A percentile compares a stretch with the other conserved stretches of the same genome.
Evolutionary conservation across 1,140 invertebrate genomes (phyloP).

Genomic region (Gonatopus flavifemur): DNA sequence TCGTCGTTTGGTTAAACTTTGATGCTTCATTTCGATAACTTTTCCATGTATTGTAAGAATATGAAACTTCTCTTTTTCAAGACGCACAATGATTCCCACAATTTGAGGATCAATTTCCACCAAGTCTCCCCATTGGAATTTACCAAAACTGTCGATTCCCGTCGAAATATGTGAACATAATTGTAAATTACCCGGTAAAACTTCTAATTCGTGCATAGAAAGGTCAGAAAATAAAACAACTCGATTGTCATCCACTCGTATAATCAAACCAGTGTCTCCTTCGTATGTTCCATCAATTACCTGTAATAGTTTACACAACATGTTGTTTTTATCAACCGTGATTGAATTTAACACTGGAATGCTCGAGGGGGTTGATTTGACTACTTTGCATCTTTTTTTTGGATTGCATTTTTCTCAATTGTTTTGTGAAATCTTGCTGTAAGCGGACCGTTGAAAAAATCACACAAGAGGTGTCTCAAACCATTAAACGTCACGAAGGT

Average conservation of each 20-base stretch:
- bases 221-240: slow-evolving; percentile 94
- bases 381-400: too few relatives aligned
- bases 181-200: slow-evolving; percentile 87
- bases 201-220: slow-evolving; percentile 94
- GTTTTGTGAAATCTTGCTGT: neutral
- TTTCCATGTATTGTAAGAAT: slow-evolving; percentile 89
- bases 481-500: too few relatives aligned
- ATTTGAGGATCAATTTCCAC: slow-evolving; percentile 94
- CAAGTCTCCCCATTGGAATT: slow-evolving; percentile 98
- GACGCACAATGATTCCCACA: slow-evolving; percentile 92
- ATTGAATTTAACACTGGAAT: too few relatives aligned
- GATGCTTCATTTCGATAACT: slow-evolving; percentile 87
- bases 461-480: too few relatives aligned
- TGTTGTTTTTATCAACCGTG: too few relatives aligned
- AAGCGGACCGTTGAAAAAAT: too few relatives aligned
- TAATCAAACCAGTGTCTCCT: slow-evolving; percentile 95
- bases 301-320: slow-evolving; percentile 49
- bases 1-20: slow-evolving; percentile 86
- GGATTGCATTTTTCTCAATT: too few relatives aligned
- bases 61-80: slow-evolving; percentile 96
- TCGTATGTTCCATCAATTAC: slow-evolving; percentile 80
- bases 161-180: slow-evolving; percentile 96
- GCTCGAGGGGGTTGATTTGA: too few relatives aligned
- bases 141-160: slow-evolving; percentile 94
- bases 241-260: slow-evolving; percentile 89